Percentiles rank a stretch among this genome's conserved stretches.
Conservation (phyloP, 2,797 vertebrate genomes). For the Amazonetta brasiliensis region DNA sequence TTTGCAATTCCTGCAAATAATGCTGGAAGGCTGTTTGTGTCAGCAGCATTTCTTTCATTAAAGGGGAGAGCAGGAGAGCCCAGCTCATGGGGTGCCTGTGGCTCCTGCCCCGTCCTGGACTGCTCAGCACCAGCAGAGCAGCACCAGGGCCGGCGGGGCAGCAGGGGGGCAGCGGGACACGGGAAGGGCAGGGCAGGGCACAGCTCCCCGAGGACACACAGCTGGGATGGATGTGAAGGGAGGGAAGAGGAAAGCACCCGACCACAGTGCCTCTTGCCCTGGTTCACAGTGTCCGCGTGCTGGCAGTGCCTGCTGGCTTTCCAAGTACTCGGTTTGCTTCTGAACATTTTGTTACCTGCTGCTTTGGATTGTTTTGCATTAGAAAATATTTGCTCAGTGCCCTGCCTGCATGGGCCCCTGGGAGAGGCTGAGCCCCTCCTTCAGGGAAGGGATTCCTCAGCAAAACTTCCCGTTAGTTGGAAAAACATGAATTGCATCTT, state of each 20-base stretch:
- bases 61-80: background rate
- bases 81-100: too few relatives aligned
- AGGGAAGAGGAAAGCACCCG: background rate
- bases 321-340: fast-evolving
- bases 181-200: fast-evolving
- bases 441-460: background rate
- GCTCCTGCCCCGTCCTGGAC: background rate
- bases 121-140: too few relatives aligned
- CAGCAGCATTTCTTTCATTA: fast-evolving
- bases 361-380: background rate
- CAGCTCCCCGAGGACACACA: background rate
- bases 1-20: background rate
- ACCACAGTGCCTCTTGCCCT: background rate
- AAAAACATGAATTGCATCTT: background rate
- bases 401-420: background rate
- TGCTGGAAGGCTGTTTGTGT: fast-evolving
- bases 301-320: background rate
- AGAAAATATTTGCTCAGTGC: background rate
- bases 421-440: background rate
- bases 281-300: fast-evolving
- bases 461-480: background rate
- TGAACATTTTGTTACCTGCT: fast-evolving
- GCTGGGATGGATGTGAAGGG: background rate
- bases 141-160: too few relatives aligned
- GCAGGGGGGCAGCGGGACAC: fast-evolving